Evolutionary conservation across 1,140 invertebrate genomes (phyloP).

Genomic region (Sycophaga agraensis): DNA sequence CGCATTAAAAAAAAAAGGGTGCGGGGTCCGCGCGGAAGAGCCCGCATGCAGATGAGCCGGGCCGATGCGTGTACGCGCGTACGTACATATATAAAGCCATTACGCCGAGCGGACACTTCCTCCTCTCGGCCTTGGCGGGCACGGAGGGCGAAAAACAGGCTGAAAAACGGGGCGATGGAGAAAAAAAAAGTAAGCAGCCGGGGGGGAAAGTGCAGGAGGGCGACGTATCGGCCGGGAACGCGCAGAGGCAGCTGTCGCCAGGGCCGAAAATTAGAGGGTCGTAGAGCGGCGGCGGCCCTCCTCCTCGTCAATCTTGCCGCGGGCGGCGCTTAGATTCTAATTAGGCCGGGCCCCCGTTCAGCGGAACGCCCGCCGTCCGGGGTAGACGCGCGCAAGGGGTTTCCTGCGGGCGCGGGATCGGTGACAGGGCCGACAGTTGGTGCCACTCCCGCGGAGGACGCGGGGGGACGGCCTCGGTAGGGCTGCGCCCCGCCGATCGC

Average conservation of each 20-base stretch:
- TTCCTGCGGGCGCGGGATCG: not conserved
- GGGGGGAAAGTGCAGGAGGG: not conserved
- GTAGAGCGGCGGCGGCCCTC: not conserved
- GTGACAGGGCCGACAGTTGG: conserved; percentile 17
- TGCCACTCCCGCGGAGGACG: not conserved
- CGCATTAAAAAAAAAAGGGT: not conserved
- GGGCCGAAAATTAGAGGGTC: conserved; percentile 13
- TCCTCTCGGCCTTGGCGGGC: too few species aligned
- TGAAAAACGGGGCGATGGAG: not conserved
- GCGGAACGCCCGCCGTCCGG: too few species aligned
- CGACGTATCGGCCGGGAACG: not conserved
- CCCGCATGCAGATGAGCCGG: too few species aligned
- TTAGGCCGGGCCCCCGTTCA: too few species aligned
- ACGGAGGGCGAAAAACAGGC: too few species aligned
- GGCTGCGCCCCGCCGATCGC: too few species aligned
- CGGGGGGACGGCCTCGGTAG: not conserved
- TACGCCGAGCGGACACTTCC: not conserved
- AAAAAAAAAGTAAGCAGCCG: not conserved
- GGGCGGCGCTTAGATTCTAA: conserved; percentile 41
- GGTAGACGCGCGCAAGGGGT: too few species aligned
- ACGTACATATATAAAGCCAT: not conserved
- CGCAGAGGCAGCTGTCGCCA: not conserved
- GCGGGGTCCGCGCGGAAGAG: not conserved
- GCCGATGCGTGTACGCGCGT: not conserved
- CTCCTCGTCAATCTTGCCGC: too few species aligned